phyloP scores from a whole-genome alignment of 2,113 vertebrate genomes.

The Ochotona curzoniae region DNA sequence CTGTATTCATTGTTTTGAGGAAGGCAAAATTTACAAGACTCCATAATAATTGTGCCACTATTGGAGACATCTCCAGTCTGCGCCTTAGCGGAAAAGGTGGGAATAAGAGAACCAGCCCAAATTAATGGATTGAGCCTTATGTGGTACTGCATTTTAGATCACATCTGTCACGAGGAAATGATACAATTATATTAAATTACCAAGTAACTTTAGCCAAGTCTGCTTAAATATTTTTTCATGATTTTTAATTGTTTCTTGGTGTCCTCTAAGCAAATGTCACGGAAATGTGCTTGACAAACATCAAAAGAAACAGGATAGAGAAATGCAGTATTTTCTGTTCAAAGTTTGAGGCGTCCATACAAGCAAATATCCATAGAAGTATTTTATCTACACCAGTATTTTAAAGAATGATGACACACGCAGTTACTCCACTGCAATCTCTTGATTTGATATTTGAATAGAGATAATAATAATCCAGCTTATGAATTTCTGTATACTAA shows the following conservation, averaged over 20 bases:
- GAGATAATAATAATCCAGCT: not conserved
- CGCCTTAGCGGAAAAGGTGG: not conserved
- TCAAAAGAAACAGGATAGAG: not conserved
- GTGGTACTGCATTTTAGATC: not conserved
- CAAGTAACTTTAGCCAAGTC: not conserved
- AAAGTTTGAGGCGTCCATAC: not conserved
- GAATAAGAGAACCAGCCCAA: not conserved
- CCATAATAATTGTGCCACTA: not conserved
- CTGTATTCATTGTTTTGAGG: not conserved
- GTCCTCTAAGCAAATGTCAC: not conserved
- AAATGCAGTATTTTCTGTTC: not conserved
- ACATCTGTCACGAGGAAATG: not conserved
- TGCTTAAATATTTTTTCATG: not conserved
- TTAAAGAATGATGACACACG: not conserved
- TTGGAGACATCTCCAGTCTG: not conserved
- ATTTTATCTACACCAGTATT: not conserved
- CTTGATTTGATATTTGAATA: conserved; percentile 10
- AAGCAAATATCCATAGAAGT: not conserved
- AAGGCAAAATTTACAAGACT: not conserved
- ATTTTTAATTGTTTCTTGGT: not conserved
- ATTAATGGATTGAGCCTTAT: not conserved
- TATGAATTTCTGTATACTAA: conserved; percentile 8
- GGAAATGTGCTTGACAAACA: not conserved
- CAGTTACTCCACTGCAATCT: not conserved
- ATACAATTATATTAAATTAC: not conserved